Evolutionary conservation across 2,888 invertebrate species (phyloP).

Genomic region (Phortica magna): DNA sequence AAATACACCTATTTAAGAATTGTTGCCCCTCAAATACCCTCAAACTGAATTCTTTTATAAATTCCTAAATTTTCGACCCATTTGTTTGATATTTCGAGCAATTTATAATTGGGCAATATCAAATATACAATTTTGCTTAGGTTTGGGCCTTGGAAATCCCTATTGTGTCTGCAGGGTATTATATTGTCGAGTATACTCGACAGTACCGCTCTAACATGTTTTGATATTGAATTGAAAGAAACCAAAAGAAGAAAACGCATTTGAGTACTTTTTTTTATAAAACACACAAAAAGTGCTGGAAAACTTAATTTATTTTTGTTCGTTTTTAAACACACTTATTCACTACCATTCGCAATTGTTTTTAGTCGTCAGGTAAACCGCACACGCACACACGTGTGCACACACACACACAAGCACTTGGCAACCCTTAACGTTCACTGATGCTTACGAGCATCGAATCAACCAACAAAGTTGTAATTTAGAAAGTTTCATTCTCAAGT

Average conservation of each 20-base stretch:
- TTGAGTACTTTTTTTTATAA: background rate
- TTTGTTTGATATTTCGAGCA: too few relatives aligned
- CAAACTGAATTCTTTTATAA: too few relatives aligned
- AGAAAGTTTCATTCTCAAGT: slow-evolving; percentile 28
- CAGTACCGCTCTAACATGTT: background rate
- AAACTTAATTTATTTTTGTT: background rate
- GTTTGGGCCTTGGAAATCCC: too few relatives aligned
- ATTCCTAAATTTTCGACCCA: too few relatives aligned
- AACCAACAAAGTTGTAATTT: slow-evolving; percentile 25
- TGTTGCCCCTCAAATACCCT: too few relatives aligned
- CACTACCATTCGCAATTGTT: slow-evolving; percentile 1
- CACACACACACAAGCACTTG: slow-evolving; percentile 2
- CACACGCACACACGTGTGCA: too few relatives aligned
- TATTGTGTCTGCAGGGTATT: too few relatives aligned
- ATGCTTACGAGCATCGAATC: background rate
- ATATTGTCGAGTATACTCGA: background rate
- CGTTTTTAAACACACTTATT: background rate
- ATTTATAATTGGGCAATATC: too few relatives aligned
- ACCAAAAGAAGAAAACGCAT: background rate
- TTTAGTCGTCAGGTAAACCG: slow-evolving; percentile 18
- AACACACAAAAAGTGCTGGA: background rate
- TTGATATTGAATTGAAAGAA: background rate
- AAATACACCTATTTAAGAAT: too few relatives aligned
- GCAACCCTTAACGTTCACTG: background rate
- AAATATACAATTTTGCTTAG: too few relatives aligned